These are phyloP conservation scores for Drosophila prosaltans DNA, from an alignment of 1,140 invertebrate genomes.

Conservation along the genomic window DNA sequence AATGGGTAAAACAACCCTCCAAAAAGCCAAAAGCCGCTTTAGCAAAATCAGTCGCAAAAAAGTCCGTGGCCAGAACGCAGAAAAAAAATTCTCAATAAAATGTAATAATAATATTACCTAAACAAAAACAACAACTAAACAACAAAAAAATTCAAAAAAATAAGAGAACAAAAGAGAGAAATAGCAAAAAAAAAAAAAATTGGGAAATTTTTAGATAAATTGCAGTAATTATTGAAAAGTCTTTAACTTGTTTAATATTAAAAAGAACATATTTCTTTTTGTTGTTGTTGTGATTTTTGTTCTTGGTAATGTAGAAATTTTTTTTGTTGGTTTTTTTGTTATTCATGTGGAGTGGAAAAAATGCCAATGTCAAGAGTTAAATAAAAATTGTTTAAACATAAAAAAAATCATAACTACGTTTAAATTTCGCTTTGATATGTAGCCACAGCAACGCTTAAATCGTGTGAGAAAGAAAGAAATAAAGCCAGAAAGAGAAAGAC, in stretches of 20 bases:
- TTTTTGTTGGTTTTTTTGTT: conserved; percentile 38
- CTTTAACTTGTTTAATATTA: background rate
- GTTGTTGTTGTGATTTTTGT: conserved; percentile 16
- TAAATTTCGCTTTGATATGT: conserved; percentile 8
- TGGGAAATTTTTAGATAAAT: background rate
- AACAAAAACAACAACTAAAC: conserved; percentile 20
- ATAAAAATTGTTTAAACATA: conserved; percentile 5
- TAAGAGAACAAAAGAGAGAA: conserved; percentile 8
- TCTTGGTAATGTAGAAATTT: background rate
- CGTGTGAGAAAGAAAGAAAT: conserved; percentile 10
- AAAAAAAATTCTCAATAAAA: conserved; percentile 39
- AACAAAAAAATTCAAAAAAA: conserved; percentile 12
- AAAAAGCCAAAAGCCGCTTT: conserved; percentile 67
- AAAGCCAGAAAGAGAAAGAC: conserved; percentile 20
- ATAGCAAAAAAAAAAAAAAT: background rate
- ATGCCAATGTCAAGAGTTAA: conserved; percentile 17
- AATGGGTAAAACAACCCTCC: conserved; percentile 63
- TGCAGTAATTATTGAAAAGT: background rate
- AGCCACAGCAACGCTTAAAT: conserved; percentile 13
- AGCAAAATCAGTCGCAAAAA: conserved; percentile 81
- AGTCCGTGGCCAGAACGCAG: conserved; percentile 77
- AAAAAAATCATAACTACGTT: background rate
- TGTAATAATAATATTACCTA: conserved; percentile 12
- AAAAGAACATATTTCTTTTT: conserved; percentile 12
- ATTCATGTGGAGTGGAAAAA: conserved; percentile 32